Base-by-base conservation (phyloP, 2,888 invertebrate species). In the Liposcelis brunnea region DNA sequence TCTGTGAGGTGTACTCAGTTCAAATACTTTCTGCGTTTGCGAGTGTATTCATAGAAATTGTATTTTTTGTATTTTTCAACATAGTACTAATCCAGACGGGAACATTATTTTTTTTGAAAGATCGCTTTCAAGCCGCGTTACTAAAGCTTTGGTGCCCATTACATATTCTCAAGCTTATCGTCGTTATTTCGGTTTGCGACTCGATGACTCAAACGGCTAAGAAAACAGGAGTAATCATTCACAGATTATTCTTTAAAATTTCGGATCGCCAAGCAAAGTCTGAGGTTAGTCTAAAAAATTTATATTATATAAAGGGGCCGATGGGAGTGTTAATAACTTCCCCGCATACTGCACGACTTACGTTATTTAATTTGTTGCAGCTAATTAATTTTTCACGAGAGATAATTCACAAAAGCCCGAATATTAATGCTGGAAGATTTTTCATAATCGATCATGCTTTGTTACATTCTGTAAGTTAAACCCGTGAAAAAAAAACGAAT, bases 21-120 rank as follows among this genome's bases (percentile, higher is more conserved):
- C 5, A 16, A 6, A 14, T 35, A 4, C 6, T 35, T 6, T 15
- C 16, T 15, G 16, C 35, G 7, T 4, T 35, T 14, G 35, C 16
- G 7, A 15, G 7, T 7, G 16, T 35, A 35, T 35, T 35, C 35
- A 35, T 7, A 4, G 35, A 40, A 19, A 14, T 40, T 6, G 40
- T 40, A 6, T 40, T 18, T 21, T 14, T 19, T 6, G 40, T 40
- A 40, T 40, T 40, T 21, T 21, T 40, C 6, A 40, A 40, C 19
- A 40, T 40, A 5, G 40, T 40, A 8, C 40, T 15, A 19, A 19
- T 40, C 6, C 40, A 40, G 11, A 7, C 19, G 10, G 19, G 19
- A 40, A 6, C 5, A 11, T 7, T 8, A 18, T 7, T 16, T 4
- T 40, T 19, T 21, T 6, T 19, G 6, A 18, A 18, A 7, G 16